phyloP scores from a whole-genome alignment of 1,140 invertebrate species.

The Drosophila truncata region DNA sequence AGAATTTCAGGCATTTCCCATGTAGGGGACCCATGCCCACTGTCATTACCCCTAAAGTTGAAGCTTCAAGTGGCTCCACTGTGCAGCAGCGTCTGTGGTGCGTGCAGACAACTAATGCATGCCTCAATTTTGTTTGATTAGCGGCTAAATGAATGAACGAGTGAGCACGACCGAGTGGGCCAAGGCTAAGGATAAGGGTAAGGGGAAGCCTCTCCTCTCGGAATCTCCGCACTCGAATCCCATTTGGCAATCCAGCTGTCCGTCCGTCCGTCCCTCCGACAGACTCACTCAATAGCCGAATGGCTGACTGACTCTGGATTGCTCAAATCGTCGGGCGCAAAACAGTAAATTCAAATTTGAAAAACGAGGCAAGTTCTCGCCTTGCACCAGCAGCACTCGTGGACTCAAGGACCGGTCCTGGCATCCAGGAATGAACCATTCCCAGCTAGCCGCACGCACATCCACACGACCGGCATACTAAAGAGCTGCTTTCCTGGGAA shows the following conservation, averaged over 20 bases:
- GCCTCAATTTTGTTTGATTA: conserved; percentile 68
- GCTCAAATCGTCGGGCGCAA: conserved; percentile 42
- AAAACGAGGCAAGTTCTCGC: conserved; percentile 60
- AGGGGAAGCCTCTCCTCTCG: neutral
- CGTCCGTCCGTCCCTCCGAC: neutral
- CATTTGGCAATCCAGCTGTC: conserved; percentile 8
- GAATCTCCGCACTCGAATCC: conserved; percentile 17
- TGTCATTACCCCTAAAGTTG: conserved; percentile 2
- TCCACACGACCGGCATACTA: conserved; percentile 60
- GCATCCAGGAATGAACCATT: conserved; percentile 16
- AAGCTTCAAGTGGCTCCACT: conserved; percentile 16
- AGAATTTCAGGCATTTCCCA: too few relatives aligned
- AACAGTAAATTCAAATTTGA: conserved; percentile 67
- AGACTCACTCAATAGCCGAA: conserved; percentile 18
- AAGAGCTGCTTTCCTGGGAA: conserved; percentile 35
- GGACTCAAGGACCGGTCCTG: conserved; percentile 16
- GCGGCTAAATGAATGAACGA: conserved; percentile 66
- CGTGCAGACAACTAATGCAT: conserved; percentile 63
- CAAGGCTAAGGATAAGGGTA: too few relatives aligned
- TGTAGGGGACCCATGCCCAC: conserved; percentile 11
- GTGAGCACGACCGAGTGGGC: conserved; percentile 29
- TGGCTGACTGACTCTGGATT: conserved; percentile 50
- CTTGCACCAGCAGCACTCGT: conserved; percentile 10
- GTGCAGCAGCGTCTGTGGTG: conserved; percentile 22
- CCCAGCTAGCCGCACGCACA: conserved; percentile 18